Percentiles rank a stretch among this genome's conserved stretches.
Conservation (phyloP, 1,140 invertebrate species). For the Ridgeia piscesae region DNA sequence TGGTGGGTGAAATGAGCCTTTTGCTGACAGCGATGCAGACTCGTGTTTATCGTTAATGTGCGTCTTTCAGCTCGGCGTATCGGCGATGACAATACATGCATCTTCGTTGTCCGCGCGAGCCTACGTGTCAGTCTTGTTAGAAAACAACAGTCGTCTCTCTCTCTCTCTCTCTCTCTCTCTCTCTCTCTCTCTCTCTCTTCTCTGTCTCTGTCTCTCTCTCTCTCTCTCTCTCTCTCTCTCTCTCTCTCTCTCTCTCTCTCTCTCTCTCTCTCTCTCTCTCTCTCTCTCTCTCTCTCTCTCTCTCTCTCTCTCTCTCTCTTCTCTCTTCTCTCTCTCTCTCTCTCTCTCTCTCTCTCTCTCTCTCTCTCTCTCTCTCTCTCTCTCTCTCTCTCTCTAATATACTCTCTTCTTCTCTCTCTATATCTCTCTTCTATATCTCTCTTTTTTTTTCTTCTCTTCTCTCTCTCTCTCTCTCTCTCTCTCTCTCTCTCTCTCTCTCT, state of each 20-base stretch:
- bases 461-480: too few species aligned
- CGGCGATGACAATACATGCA: background rate
- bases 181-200: conserved; percentile 16
- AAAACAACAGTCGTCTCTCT: background rate
- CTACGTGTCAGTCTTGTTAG: background rate
- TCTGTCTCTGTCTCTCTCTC: conserved; percentile 18
- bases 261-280: conserved; percentile 21
- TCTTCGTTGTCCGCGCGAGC: background rate
- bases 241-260: conserved; percentile 14
- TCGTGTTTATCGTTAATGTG: background rate
- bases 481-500: too few species aligned
- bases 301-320: background rate
- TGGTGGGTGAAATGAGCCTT: background rate
- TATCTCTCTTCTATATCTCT: too few species aligned
- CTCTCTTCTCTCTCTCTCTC: too few species aligned
- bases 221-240: conserved; percentile 23
- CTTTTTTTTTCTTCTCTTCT: too few species aligned
- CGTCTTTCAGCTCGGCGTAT: background rate
- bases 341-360: background rate
- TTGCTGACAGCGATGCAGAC: background rate
- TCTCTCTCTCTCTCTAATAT: too few species aligned
- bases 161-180: background rate
- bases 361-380: too few species aligned
- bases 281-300: conserved; percentile 2
- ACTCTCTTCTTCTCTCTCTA: too few species aligned